These are phyloP conservation scores for Hetaerina titia DNA, from an alignment of 2,888 invertebrate genomes.

Conservation along the genomic window DNA sequence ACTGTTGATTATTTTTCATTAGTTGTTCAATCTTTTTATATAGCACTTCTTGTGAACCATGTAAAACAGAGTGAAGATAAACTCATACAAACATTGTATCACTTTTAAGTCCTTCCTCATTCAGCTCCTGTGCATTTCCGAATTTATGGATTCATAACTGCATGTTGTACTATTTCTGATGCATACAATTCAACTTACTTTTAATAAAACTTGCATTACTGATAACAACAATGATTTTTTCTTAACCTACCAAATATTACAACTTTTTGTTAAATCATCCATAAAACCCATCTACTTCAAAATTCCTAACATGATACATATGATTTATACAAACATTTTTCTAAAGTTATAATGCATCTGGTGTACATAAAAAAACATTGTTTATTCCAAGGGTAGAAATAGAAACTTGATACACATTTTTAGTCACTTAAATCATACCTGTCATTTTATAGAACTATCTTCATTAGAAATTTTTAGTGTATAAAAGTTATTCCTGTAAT, in stretches of 20 bases:
- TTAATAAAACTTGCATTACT: conserved; percentile 66
- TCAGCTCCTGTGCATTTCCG: conserved; percentile 30
- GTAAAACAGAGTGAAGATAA: background rate
- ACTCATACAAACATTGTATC: background rate
- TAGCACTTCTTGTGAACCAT: conserved; percentile 42
- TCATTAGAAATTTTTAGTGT: too few relatives aligned
- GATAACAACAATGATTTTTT: conserved; percentile 9
- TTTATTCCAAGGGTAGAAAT: too few relatives aligned
- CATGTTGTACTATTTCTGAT: conserved; percentile 54
- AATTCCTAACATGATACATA: too few relatives aligned
- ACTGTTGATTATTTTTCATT: background rate
- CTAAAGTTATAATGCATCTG: too few relatives aligned
- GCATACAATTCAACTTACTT: conserved; percentile 59
- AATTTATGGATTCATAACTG: conserved; percentile 34
- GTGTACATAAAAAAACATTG: too few relatives aligned
- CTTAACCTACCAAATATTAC: background rate
- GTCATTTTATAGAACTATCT: too few relatives aligned
- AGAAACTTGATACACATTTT: too few relatives aligned
- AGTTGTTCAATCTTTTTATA: conserved; percentile 21
- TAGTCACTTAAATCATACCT: too few relatives aligned
- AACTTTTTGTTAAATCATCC: too few relatives aligned
- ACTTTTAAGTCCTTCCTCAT: background rate
- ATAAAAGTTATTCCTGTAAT: too few relatives aligned
- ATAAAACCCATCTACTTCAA: too few relatives aligned
- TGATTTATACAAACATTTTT: too few relatives aligned